Percentiles rank a stretch among this genome's conserved stretches.
Evolutionary conservation across 2,113 vertebrate species (phyloP).

Genomic region (Benitochromis conjunctus): DNA sequence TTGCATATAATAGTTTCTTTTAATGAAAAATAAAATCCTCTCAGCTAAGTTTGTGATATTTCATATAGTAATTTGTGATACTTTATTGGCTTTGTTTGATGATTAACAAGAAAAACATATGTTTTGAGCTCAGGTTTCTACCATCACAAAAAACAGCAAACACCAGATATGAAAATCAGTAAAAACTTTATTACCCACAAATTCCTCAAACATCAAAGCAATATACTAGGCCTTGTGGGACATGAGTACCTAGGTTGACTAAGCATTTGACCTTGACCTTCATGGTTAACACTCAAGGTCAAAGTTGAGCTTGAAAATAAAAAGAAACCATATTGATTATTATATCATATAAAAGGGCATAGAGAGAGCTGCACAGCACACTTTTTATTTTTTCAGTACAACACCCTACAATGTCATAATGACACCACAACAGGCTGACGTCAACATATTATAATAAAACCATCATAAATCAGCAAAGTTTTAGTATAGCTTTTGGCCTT

Average conservation of each 20-base stretch:
- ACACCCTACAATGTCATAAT: not conserved
- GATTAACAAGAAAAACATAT: not conserved
- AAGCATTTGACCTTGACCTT: not conserved
- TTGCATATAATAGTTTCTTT: not conserved
- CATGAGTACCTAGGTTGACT: not conserved
- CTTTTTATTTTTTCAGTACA: not conserved
- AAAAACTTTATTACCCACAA: not conserved
- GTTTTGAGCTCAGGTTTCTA: not conserved
- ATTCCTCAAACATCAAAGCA: not conserved
- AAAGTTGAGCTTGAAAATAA: not conserved
- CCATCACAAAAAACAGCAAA: not conserved
- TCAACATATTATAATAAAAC: not conserved
- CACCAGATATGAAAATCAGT: not conserved
- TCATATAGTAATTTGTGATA: not conserved
- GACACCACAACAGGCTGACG: not conserved
- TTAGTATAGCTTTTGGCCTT: not conserved
- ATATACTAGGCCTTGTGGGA: not conserved
- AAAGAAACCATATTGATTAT: not conserved
- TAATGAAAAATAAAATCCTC: not conserved
- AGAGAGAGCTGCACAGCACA: not conserved
- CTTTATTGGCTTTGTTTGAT: not conserved
- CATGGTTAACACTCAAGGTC: not conserved
- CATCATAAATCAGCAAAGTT: not conserved
- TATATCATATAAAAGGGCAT: not conserved
- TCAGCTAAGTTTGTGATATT: not conserved